Conservation (phyloP, 2,797 vertebrate genomes). For the Chloroceryle inda region DNA sequence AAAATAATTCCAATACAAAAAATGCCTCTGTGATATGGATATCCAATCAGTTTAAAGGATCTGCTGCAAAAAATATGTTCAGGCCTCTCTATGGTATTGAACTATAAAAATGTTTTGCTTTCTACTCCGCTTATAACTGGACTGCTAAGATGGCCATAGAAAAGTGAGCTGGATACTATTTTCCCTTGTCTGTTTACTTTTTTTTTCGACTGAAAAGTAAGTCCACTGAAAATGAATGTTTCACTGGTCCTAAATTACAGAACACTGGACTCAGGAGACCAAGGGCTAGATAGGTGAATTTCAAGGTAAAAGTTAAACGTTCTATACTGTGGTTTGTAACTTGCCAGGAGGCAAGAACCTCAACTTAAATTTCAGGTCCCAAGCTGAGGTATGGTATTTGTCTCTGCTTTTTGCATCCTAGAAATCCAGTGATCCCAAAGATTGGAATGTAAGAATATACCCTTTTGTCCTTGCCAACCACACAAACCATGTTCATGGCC, state of each 20-base stretch:
- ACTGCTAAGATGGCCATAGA: background rate
- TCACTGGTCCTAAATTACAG: background rate
- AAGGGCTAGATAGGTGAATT: background rate
- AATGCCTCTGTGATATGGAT: background rate
- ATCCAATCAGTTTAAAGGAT: background rate
- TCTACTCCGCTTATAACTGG: background rate
- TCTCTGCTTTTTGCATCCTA: background rate
- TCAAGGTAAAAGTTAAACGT: background rate
- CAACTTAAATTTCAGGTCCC: background rate
- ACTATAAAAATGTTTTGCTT: conserved; percentile 8
- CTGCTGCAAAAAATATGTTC: background rate
- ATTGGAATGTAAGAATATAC: background rate
- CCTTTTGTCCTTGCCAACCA: background rate
- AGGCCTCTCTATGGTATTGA: background rate
- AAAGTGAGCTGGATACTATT: background rate
- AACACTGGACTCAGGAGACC: background rate
- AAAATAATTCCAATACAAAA: background rate
- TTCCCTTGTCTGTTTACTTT: background rate
- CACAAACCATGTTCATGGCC: no score
- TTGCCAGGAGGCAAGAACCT: background rate
- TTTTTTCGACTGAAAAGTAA: background rate
- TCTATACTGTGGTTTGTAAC: background rate
- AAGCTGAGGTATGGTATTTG: background rate
- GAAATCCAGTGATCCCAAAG: background rate
- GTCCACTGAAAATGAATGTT: background rate